These are phyloP conservation scores for Nowickia ferox DNA, from an alignment of 2,888 invertebrate genomes.

Conservation along the genomic window DNA sequence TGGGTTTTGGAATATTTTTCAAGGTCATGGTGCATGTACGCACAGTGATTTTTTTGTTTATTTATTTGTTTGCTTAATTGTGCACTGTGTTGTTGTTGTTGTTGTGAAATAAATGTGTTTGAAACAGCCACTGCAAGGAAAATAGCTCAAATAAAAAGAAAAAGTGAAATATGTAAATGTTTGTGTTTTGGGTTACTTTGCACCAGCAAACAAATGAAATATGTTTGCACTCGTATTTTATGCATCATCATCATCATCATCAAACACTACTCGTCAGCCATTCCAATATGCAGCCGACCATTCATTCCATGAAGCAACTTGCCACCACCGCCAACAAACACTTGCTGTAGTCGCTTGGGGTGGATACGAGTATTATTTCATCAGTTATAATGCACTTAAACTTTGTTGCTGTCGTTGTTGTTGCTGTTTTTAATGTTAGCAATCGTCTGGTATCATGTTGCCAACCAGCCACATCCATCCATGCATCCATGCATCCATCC, in stretches of 20 bases:
- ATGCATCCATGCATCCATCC: slow-evolving; percentile 3
- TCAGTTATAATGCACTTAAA: slow-evolving; percentile 65
- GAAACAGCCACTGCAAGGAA: not conserved
- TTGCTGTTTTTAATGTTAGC: slow-evolving; percentile 42
- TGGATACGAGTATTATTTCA: slow-evolving; percentile 70
- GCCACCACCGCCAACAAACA: not conserved
- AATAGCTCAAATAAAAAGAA: not conserved
- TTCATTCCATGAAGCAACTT: not conserved
- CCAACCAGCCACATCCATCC: slow-evolving; percentile 48
- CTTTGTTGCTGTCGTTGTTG: slow-evolving; percentile 42
- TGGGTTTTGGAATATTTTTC: slow-evolving; percentile 80
- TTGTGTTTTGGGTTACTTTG: slow-evolving; percentile 58
- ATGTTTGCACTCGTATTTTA: not conserved
- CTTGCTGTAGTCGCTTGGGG: slow-evolving; percentile 27
- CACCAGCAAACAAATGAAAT: slow-evolving; percentile 60
- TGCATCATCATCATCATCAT: not conserved
- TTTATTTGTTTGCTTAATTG: slow-evolving; percentile 11
- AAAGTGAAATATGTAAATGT: slow-evolving; percentile 46
- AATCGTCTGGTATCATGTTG: slow-evolving; percentile 67
- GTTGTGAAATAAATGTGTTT: slow-evolving; percentile 32
- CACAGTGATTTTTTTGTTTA: slow-evolving; percentile 21
- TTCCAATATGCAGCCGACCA: not conserved
- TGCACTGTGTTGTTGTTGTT: slow-evolving; percentile 17
- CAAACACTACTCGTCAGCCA: not conserved
- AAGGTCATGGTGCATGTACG: slow-evolving; percentile 76